Evolutionary conservation across 2,797 vertebrate species (phyloP).

Genomic region (Phaenicophaeus curvirostris): DNA sequence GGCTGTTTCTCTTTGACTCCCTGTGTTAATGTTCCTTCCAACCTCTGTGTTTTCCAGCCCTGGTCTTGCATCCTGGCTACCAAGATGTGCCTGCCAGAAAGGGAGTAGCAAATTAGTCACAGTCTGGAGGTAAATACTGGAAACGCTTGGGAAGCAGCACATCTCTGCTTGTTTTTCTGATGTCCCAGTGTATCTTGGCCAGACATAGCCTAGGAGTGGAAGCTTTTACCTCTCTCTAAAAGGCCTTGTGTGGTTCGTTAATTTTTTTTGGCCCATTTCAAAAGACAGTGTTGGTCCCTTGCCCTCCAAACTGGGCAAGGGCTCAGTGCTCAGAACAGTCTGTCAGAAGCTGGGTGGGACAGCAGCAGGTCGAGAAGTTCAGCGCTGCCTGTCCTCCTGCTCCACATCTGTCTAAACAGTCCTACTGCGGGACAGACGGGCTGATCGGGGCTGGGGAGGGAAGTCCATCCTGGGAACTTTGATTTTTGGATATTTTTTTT

Average conservation of each 20-base stretch:
- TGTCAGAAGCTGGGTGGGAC: not conserved
- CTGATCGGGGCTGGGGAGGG: not conserved
- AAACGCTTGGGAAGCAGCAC: slow-evolving; percentile 23
- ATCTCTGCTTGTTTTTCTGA: slow-evolving; percentile 44
- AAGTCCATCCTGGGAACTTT: not conserved
- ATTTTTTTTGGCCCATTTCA: not conserved
- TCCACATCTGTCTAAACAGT: not conserved
- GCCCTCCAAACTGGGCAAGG: not conserved
- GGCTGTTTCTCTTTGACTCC: slow-evolving; percentile 36
- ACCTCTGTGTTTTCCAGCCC: slow-evolving; percentile 26
- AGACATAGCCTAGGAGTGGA: not conserved
- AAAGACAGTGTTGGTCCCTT: not conserved
- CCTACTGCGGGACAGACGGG: not conserved
- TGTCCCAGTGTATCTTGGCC: slow-evolving; percentile 51
- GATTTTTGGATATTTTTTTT: not conserved
- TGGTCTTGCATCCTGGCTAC: slow-evolving; percentile 28
- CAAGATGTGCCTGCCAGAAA: not conserved
- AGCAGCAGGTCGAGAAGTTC: not conserved
- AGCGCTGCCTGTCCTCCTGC: not conserved
- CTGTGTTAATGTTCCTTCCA: slow-evolving; percentile 13
- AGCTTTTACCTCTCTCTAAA: slow-evolving; percentile 30
- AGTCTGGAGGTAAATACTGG: slow-evolving; percentile 37
- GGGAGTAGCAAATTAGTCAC: slow-evolving; percentile 47
- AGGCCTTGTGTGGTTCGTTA: not conserved
- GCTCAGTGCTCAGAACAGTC: not conserved